Conservation (phyloP, 1,140 invertebrate species). For the Drosophila ercepeae region DNA sequence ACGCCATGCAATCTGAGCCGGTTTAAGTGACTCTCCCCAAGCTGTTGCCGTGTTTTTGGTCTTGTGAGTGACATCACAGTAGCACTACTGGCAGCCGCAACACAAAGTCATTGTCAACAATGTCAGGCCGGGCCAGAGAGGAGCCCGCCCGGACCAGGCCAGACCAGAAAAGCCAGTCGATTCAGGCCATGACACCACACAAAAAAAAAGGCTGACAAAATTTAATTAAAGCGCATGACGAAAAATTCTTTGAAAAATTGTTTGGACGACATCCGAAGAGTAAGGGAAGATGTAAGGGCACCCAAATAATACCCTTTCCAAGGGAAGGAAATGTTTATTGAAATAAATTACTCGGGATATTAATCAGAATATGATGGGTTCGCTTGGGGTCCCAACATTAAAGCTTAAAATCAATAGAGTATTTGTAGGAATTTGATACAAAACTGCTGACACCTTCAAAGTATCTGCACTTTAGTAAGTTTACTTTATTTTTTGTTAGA, state of each 20-base stretch:
- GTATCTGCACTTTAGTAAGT: constrained; percentile 23
- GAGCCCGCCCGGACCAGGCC: constrained; percentile 3
- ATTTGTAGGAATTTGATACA: neutral
- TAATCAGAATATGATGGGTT: neutral
- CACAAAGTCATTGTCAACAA: constrained; percentile 60
- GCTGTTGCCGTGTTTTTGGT: constrained; percentile 36
- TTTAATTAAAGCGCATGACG: constrained; percentile 82
- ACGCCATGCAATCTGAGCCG: constrained; percentile 55
- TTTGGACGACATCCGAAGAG: constrained; percentile 30
- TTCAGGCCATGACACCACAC: constrained; percentile 66
- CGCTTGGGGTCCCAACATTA: neutral
- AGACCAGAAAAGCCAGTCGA: constrained; percentile 18
- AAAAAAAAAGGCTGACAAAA: constrained; percentile 65
- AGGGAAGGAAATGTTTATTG: neutral
- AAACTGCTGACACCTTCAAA: constrained; percentile 42
- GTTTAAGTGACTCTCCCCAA: constrained; percentile 15
- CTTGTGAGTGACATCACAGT: constrained; percentile 58
- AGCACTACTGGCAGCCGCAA: constrained; percentile 33
- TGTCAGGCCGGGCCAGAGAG: constrained; percentile 26
- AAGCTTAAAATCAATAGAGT: constrained; percentile 6
- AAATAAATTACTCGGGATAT: neutral
- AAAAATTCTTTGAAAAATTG: constrained; percentile 61
- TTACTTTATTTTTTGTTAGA: constrained; percentile 22
- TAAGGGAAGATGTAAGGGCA: constrained; percentile 7
- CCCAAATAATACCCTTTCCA: constrained; percentile 33